Evolutionary conservation across 2,888 invertebrate species (phyloP).

Genomic region (Pristionchus mayeri): DNA sequence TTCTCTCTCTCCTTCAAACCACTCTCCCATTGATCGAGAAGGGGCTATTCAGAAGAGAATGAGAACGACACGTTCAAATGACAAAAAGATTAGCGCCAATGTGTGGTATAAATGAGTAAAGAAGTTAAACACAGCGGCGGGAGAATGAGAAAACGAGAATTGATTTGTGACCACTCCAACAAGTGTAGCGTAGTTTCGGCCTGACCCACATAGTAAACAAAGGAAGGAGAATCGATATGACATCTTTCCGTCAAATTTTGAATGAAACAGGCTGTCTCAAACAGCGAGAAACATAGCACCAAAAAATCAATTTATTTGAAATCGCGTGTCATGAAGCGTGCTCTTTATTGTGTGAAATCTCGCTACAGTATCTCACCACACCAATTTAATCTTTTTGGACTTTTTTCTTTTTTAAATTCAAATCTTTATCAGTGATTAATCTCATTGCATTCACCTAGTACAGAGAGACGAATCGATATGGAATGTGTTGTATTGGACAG

Average conservation of each 20-base stretch:
- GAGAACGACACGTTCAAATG: neutral
- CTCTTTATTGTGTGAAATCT: neutral
- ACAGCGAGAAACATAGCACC: neutral
- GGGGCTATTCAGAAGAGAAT: constrained; percentile 13
- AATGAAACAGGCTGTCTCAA: neutral
- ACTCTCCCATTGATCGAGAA: constrained; percentile 34
- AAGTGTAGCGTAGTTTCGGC: constrained; percentile 1
- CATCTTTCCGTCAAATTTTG: neutral
- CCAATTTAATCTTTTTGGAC: neutral
- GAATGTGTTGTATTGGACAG: constrained; percentile 26
- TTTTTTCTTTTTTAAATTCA: constrained; percentile 81
- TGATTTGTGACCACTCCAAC: neutral
- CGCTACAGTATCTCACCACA: neutral
- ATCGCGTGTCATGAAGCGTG: neutral
- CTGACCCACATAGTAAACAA: constrained; percentile 12
- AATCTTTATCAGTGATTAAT: constrained; percentile 6
- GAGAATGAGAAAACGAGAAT: neutral
- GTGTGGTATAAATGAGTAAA: neutral
- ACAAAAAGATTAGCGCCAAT: constrained; percentile 13
- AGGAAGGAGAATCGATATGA: neutral
- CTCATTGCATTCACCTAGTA: constrained; percentile 27
- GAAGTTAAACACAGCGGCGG: neutral
- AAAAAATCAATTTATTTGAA: neutral
- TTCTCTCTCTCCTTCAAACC: neutral
- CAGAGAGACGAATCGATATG: constrained; percentile 41